Conservation (phyloP, 2,797 vertebrate genomes). For the Pipistrellus nathusii region DNA sequence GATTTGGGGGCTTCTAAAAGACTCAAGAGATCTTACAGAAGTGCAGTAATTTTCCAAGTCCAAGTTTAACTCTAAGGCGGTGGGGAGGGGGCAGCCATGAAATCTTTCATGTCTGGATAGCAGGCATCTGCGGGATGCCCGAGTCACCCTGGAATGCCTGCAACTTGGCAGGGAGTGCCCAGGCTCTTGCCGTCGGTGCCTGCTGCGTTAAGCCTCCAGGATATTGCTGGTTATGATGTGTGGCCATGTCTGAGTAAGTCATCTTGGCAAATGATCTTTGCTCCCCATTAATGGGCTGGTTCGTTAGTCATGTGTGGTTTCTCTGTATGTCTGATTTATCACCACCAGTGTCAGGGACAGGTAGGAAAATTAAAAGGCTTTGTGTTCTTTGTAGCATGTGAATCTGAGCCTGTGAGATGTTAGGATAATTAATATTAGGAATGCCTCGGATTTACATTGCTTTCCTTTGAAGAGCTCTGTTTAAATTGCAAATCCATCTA, state of each 20-base stretch:
- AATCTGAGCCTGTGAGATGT: constrained; percentile 58
- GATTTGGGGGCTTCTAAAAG: background rate
- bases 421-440: constrained; percentile 73
- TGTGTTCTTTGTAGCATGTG: constrained; percentile 72
- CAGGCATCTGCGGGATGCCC: background rate
- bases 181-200: background rate
- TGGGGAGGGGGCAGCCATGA: background rate
- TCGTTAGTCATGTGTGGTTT: constrained; percentile 81
- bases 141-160: background rate
- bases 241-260: constrained; percentile 73
- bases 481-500: constrained; percentile 4
- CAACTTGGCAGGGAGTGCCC: background rate
- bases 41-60: constrained; percentile 34
- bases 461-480: constrained; percentile 51
- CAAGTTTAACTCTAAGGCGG: constrained; percentile 2
- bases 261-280: constrained; percentile 79
- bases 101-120: background rate
- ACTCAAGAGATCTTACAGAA: constrained; percentile 27
- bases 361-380: constrained; percentile 76
- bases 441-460: constrained; percentile 60
- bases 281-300: constrained; percentile 72
- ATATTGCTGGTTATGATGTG: constrained; percentile 48
- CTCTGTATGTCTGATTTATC: constrained; percentile 81
- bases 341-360: constrained; percentile 60
- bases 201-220: background rate